Base-by-base conservation (phyloP, 2,113 vertebrate species). In the Cacatua alba region DNA sequence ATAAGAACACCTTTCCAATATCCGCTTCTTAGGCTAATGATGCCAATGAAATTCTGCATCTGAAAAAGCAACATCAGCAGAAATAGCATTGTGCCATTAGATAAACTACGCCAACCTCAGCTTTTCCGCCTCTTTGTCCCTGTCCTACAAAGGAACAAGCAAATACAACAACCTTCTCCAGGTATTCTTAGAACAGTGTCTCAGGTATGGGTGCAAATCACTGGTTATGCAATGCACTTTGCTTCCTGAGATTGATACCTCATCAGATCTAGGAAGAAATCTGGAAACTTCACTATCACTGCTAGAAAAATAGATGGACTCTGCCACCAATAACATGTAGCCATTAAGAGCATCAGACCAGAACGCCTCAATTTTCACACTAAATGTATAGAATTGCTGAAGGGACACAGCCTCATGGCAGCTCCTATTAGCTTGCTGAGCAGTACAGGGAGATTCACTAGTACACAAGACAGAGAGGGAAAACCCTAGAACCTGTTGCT, bases 311-410 rank as follows among this genome's bases (percentile, higher is more conserved):
- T 7, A 33, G 43, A 55, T 13, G 17, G 24, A 14, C 31, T 29
- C 25, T 35, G 14, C 8, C 57, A 15, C 20, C 64, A 55, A 5
- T 20, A 57, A 24, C 4, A 44, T 31, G 28, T 8, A 81, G 17
- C 37, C 10, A 4, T 41, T 31, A 11, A 3, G 7, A 70, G 17
- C 69, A 52, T 23, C 14, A 6, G 33, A 29, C 18, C 20, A 67
- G 62, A 60, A 11, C 12, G 14, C 67, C 25, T 24, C 12, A 11
- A 13, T 13, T 84, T 35, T 74, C 68, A 18, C 11, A 5, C 28
- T 12, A 28, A 23, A 19, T 1, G 0, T 15, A 17, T 1, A 28
- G 20, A 49, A 19, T 9, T 3, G 0, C 31, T 39, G 77, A 28
- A 69, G 33, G 41, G 43, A 51, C 57, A 29, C 4, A 19, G 28